Evolutionary conservation across 2,888 invertebrate genomes (phyloP).

Genomic region (Bellardia bayeri): DNA sequence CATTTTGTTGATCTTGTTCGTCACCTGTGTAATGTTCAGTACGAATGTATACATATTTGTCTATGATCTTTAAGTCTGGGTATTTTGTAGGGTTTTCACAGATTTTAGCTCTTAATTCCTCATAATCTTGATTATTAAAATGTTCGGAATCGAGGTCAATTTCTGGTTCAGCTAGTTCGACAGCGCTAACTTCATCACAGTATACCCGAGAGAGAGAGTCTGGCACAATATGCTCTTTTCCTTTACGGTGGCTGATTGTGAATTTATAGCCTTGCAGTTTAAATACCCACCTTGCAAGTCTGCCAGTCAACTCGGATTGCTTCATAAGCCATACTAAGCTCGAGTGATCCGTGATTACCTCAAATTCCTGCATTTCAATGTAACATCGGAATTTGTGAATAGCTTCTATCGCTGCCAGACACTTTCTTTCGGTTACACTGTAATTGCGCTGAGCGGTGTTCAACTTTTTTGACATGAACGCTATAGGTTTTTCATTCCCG

Average conservation of each 20-base stretch:
- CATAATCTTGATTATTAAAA: slow-evolving; percentile 17
- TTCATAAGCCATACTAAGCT: background rate
- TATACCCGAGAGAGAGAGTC: slow-evolving; percentile 22
- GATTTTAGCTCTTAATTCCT: background rate
- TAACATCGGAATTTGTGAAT: background rate
- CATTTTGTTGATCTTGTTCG: background rate
- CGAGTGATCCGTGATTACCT: background rate
- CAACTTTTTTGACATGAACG: too few species aligned
- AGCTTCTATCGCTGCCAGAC: background rate
- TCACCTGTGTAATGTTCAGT: slow-evolving; percentile 11
- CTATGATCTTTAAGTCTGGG: slow-evolving; percentile 19
- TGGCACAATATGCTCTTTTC: slow-evolving; percentile 41
- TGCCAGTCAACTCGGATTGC: slow-evolving; percentile 10
- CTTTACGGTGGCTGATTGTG: slow-evolving; percentile 75
- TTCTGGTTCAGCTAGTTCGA: slow-evolving; percentile 15
- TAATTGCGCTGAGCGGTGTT: too few species aligned
- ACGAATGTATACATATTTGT: slow-evolving; percentile 12
- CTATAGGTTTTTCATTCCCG: too few species aligned
- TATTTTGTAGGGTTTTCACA: background rate
- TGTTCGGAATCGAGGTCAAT: slow-evolving; percentile 12
- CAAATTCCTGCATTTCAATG: too few species aligned
- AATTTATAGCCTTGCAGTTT: slow-evolving; percentile 53
- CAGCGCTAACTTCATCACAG: slow-evolving; percentile 9
- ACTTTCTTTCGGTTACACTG: too few species aligned
- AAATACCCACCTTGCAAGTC: slow-evolving; percentile 19